These are phyloP conservation scores for Colletes collaris DNA, from an alignment of 2,888 invertebrate genomes.

Conservation along the genomic window DNA sequence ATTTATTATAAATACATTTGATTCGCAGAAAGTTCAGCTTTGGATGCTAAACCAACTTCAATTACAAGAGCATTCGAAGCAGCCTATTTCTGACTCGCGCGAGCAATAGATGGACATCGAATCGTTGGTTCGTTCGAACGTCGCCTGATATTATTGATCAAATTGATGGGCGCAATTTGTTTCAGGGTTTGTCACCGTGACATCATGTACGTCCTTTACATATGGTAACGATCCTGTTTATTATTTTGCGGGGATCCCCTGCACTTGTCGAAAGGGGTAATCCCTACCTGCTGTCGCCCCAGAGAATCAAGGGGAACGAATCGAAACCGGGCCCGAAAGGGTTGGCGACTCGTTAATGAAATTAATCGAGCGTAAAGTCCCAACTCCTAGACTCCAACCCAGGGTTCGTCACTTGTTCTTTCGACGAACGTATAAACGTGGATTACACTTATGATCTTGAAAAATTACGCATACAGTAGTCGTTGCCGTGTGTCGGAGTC, in stretches of 20 bases:
- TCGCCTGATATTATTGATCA: background rate
- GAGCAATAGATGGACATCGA: too few relatives aligned
- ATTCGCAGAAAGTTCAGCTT: too few relatives aligned
- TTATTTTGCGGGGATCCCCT: slow-evolving; percentile 38
- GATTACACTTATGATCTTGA: too few relatives aligned
- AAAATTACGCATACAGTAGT: background rate
- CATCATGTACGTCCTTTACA: slow-evolving; percentile 41
- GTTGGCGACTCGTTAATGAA: slow-evolving; percentile 33
- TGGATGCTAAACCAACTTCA: too few relatives aligned
- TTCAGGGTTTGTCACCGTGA: slow-evolving; percentile 32
- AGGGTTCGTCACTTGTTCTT: slow-evolving; percentile 1
- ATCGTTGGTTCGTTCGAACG: too few relatives aligned
- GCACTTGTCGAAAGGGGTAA: slow-evolving; percentile 57
- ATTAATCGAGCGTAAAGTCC: slow-evolving; percentile 42
- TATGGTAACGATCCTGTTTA: slow-evolving; percentile 49
- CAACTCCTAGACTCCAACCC: background rate
- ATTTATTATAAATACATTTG: too few relatives aligned
- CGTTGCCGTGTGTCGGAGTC: background rate
- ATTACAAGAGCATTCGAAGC: too few relatives aligned
- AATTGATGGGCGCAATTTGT: slow-evolving; percentile 11
- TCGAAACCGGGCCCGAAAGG: slow-evolving; percentile 27
- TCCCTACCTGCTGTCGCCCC: slow-evolving; percentile 68
- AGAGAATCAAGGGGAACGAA: slow-evolving; percentile 34
- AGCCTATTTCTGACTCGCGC: too few relatives aligned
- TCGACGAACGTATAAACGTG: background rate